These are phyloP conservation scores for Arizona elegans DNA, from an alignment of 2,113 vertebrate species.

Conservation along the genomic window DNA sequence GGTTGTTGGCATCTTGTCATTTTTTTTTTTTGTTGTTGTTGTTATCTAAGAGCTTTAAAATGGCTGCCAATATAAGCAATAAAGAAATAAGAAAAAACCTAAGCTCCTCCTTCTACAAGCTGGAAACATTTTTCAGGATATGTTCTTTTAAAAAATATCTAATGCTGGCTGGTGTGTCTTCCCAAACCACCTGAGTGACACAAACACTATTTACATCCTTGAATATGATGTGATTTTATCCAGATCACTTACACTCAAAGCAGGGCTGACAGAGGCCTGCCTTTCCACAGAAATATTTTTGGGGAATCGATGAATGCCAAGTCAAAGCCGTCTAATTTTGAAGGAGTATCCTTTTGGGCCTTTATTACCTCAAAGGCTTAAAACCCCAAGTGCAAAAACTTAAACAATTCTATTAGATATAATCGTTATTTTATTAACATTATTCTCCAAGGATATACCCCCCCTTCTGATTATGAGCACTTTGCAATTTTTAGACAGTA, in stretches of 20 bases:
- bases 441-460: conserved; percentile 82
- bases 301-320: conserved; percentile 41
- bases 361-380: conserved; percentile 64
- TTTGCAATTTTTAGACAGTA: conserved; percentile 89
- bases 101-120: conserved; percentile 22
- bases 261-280: conserved; percentile 51
- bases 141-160: conserved; percentile 52
- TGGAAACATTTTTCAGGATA: conserved; percentile 54
- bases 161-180: conserved; percentile 42
- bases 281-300: conserved; percentile 59
- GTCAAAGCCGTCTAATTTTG: conserved; percentile 46
- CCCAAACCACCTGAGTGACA: conserved; percentile 13
- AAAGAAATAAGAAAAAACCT: conserved; percentile 14
- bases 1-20: conserved; percentile 55
- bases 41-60: conserved; percentile 55
- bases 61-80: conserved; percentile 44
- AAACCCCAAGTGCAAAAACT: conserved; percentile 65
- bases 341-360: conserved; percentile 62
- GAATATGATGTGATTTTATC: conserved; percentile 50
- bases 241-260: conserved; percentile 52
- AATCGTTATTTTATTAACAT: conserved; percentile 82
- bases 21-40: not conserved
- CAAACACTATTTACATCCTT: conserved; percentile 43
- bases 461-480: conserved; percentile 87
- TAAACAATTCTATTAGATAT: conserved; percentile 74